Evolutionary conservation across 2,797 vertebrate genomes (phyloP).

Genomic region (Cyprinodon diabolis): DNA sequence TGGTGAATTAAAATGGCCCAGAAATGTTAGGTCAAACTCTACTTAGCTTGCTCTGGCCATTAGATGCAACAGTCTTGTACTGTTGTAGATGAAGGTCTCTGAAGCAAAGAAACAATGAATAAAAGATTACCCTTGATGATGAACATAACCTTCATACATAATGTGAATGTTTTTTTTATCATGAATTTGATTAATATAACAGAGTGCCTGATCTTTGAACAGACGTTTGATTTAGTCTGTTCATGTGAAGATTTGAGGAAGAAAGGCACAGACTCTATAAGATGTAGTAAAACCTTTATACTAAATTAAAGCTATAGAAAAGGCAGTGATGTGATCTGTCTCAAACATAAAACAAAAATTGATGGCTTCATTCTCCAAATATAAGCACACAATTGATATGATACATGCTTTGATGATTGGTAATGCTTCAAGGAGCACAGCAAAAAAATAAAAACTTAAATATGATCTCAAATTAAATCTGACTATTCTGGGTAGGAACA

Average conservation of each 20-base stretch:
- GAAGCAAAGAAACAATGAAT: slow-evolving; percentile 56
- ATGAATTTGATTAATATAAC: slow-evolving; percentile 33
- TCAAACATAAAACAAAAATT: neutral
- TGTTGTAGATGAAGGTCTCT: slow-evolving; percentile 27
- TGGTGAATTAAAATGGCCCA: slow-evolving; percentile 3
- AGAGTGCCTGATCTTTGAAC: slow-evolving; percentile 26
- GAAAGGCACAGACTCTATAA: slow-evolving; percentile 5
- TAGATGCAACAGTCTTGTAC: slow-evolving; percentile 34
- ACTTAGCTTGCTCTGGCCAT: slow-evolving; percentile 20
- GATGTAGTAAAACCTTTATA: slow-evolving; percentile 23
- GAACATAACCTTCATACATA: slow-evolving; percentile 43
- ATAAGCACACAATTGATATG: neutral
- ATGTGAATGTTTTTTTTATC: slow-evolving; percentile 43
- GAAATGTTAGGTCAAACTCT: slow-evolving; percentile 23
- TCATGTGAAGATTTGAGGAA: slow-evolving; percentile 11
- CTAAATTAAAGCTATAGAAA: neutral
- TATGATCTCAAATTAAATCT: neutral
- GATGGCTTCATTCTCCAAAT: neutral
- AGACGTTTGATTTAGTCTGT: slow-evolving; percentile 17
- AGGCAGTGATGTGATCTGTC: neutral
- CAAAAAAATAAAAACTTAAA: neutral
- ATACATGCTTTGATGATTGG: neutral
- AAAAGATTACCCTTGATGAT: slow-evolving; percentile 58
- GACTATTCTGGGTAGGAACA: too few species aligned
- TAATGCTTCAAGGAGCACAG: neutral